Base-by-base conservation (phyloP, 23 tunicate genomes). In the Oikopleura dioica region DNA sequence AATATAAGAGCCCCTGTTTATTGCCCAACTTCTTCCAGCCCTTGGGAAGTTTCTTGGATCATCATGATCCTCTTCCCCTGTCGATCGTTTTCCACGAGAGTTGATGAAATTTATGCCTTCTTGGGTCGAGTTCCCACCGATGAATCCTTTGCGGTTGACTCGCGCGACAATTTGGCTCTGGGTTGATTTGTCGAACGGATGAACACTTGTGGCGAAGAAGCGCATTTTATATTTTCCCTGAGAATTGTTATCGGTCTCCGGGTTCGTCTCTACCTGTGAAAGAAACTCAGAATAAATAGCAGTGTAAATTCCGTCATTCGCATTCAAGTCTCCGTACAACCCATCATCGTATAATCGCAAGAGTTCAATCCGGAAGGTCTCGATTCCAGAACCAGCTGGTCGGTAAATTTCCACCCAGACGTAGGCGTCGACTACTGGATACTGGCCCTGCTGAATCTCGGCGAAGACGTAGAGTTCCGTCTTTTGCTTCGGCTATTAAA, bases 321-420 rank as follows among this genome's bases (percentile, higher is more conserved):
- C 72, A 24, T 12, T 31, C 33, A 63, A 63, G 33, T 63, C 72
- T 24, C 72, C 72, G 26, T 63, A 63, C 26, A 12, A 2, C 2
- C 72, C 72, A 63, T 63, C 72, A 63, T 63, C 72, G 26, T 12
- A 63, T 16, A 63, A 31, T 28, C 26, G 72, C 29, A 63, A 28
- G 33, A 63, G 72, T 24, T 23, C 72, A 28, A 63, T 63, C 26
- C 72, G 72, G 26, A 63, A 63, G 4, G 72, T 63, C 26, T 63
- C 72, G 33, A 63, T 63, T 63, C 72, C 72, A 21, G 72, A 63
- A 21, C 72, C 72, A 63, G 72, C 72, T 2, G 72, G 72, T 63
- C 72, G 72, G 26, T 63, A 63, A 16, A 63, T 63, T 63, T 63
- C 72, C 16, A 23, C 16, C 72, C 72, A 63, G 33, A 63, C 72